These are phyloP conservation scores for Anguilla rostrata DNA, from an alignment of 2,113 vertebrate species.

Conservation along the genomic window DNA sequence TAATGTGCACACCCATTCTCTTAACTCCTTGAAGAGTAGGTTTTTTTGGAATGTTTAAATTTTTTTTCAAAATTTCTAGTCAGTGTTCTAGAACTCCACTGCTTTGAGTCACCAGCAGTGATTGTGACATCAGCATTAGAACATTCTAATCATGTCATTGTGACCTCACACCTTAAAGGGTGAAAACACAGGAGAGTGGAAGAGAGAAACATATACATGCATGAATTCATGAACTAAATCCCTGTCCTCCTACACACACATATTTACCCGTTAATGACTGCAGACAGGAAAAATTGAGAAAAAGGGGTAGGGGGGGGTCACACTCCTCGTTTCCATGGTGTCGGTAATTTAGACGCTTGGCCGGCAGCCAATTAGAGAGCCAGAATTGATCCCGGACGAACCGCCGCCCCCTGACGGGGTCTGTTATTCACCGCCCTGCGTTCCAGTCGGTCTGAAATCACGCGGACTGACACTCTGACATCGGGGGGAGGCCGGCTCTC, in stretches of 20 bases:
- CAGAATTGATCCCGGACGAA: constrained; percentile 73
- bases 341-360: constrained; percentile 75
- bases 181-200: constrained; percentile 26
- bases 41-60: too few species aligned
- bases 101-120: too few species aligned
- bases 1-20: constrained; percentile 45
- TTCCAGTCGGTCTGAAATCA: constrained; percentile 78
- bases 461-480: constrained; percentile 77
- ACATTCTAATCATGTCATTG: too few species aligned
- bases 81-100: too few species aligned
- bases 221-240: not conserved
- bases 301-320: constrained; percentile 41
- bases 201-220: not conserved
- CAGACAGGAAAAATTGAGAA: constrained; percentile 40
- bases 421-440: constrained; percentile 74
- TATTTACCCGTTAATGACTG: not conserved
- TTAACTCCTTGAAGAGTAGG: too few species aligned
- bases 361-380: constrained; percentile 70
- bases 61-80: too few species aligned
- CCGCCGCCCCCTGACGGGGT: constrained; percentile 60
- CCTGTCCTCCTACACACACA: constrained; percentile 59
- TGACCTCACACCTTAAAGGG: too few species aligned
- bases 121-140: too few species aligned
- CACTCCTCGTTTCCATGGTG: constrained; percentile 63
- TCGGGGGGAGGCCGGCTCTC: constrained; percentile 66